These are phyloP conservation scores for Furcifer pardalis DNA, from an alignment of 2,797 vertebrate species.

Conservation along the genomic window DNA sequence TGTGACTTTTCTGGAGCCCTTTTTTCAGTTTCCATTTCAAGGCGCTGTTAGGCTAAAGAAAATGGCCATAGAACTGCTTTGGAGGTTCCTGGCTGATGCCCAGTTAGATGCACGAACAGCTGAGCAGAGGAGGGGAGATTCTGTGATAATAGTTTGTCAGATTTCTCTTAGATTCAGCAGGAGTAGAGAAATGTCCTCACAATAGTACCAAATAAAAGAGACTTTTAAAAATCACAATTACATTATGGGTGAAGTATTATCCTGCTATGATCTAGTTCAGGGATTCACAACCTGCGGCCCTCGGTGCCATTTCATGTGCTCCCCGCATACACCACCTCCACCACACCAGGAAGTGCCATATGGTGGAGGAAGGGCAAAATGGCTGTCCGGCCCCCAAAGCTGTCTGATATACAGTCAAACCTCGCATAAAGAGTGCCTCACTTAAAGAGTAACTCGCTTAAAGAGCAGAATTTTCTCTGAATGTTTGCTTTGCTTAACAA, in stretches of 20 bases:
- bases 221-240: neutral
- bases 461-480: too few species aligned
- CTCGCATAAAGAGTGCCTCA: too few species aligned
- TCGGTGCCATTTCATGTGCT: too few species aligned
- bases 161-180: neutral
- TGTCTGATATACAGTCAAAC: too few species aligned
- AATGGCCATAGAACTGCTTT: conserved; percentile 9
- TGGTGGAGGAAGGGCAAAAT: too few species aligned
- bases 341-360: too few species aligned
- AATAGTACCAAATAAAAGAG: neutral
- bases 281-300: too few species aligned
- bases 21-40: neutral
- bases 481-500: too few species aligned
- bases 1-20: neutral
- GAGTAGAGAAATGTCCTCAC: neutral
- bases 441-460: too few species aligned
- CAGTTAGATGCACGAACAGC: neutral
- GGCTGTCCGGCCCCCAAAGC: too few species aligned
- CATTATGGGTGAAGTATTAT: neutral
- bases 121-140: neutral
- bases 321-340: too few species aligned
- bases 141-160: neutral
- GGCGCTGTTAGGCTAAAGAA: neutral
- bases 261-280: too few species aligned
- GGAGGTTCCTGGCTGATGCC: neutral